Conservation (phyloP, 2,888 invertebrate genomes). For the Habroteleia sp. region DNA sequence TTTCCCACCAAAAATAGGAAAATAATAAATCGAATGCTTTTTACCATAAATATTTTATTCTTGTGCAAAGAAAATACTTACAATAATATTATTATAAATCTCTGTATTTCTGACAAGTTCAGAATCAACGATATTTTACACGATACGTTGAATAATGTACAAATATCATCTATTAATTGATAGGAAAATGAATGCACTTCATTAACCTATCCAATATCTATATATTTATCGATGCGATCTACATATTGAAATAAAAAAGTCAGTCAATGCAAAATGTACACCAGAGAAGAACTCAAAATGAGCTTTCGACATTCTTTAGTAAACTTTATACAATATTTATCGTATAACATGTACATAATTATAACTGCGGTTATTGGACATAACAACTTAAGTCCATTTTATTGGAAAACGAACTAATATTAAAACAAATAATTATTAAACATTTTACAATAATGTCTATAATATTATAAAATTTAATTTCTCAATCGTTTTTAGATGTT, state of each 20-base stretch:
- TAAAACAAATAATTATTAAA: too few relatives aligned
- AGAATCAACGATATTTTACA: constrained; percentile 44
- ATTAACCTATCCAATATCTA: constrained; percentile 29
- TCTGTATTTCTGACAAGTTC: constrained; percentile 30
- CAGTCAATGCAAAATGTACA: constrained; percentile 33
- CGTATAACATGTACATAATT: constrained; percentile 7
- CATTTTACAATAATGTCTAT: too few relatives aligned
- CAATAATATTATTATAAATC: constrained; percentile 42
- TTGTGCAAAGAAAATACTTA: constrained; percentile 43
- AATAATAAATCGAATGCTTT: too few relatives aligned
- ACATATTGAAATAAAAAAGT: constrained; percentile 37
- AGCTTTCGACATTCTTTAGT: constrained; percentile 2
- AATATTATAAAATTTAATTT: too few relatives aligned
- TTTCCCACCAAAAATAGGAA: too few relatives aligned
- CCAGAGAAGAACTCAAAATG: constrained; percentile 6
- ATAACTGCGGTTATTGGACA: neutral
- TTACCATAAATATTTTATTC: constrained; percentile 60
- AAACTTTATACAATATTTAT: constrained; percentile 14
- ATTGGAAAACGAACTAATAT: too few relatives aligned
- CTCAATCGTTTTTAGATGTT: too few relatives aligned
- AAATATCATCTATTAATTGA: constrained; percentile 25
- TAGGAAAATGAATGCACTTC: constrained; percentile 20
- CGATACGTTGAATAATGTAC: constrained; percentile 34
- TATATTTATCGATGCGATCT: constrained; percentile 15
- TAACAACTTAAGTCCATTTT: too few relatives aligned